Evolutionary conservation across 2,888 invertebrate species (phyloP).

Genomic region (Oithona nana): DNA sequence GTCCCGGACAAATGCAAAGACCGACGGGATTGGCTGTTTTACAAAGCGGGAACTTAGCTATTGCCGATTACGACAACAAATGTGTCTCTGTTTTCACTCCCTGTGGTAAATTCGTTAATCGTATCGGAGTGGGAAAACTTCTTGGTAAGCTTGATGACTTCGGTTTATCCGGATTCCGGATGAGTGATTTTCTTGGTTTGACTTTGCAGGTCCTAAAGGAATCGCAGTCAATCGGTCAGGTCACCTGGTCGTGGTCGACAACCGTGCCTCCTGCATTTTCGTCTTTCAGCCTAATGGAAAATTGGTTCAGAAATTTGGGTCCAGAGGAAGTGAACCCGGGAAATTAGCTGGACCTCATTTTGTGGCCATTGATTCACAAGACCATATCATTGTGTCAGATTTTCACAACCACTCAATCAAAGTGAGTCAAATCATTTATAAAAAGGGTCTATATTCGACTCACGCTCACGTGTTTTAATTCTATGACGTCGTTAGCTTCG

Average conservation of each 20-base stretch:
- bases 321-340: conserved; percentile 29
- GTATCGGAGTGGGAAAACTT: conserved; percentile 32
- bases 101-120: conserved; percentile 33
- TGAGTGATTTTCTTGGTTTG: conserved; percentile 30
- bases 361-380: conserved; percentile 32
- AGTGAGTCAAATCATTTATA: too few species aligned
- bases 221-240: conserved; percentile 31
- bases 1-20: conserved; percentile 33
- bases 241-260: conserved; percentile 35
- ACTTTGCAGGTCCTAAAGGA: conserved; percentile 31
- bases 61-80: conserved; percentile 36
- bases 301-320: conserved; percentile 30
- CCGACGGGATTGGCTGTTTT: conserved; percentile 34
- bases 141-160: conserved; percentile 23
- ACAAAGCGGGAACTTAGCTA: conserved; percentile 31
- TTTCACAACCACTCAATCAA: conserved; percentile 37
- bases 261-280: conserved; percentile 32
- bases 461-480: too few species aligned
- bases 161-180: conserved; percentile 27
- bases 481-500: too few species aligned
- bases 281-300: conserved; percentile 33
- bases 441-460: too few species aligned
- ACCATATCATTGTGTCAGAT: conserved; percentile 34
- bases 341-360: conserved; percentile 38
- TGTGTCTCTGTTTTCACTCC: conserved; percentile 32